Conservation (phyloP, 2,888 invertebrate genomes). For the Drosophila pullipes region DNA sequence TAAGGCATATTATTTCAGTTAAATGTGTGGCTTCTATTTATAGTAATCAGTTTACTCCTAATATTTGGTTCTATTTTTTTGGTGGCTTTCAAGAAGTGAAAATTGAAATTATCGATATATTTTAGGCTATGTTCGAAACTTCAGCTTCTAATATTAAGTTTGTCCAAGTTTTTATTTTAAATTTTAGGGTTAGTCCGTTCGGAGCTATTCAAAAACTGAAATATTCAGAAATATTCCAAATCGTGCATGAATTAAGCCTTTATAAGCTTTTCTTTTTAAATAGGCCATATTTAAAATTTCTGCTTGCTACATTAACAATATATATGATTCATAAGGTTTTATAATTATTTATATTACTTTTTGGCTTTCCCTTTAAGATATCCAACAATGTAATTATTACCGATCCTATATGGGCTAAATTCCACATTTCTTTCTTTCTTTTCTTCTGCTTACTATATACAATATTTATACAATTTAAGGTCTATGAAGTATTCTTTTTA, state of each 20-base stretch:
- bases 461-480: too few relatives aligned
- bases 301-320: too few relatives aligned
- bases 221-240: too few relatives aligned
- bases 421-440: too few relatives aligned
- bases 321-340: too few relatives aligned
- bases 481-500: background rate
- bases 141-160: background rate
- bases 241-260: background rate
- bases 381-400: background rate
- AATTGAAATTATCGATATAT: background rate
- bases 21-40: background rate
- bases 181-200: background rate
- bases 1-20: background rate
- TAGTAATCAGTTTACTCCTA: background rate
- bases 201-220: background rate
- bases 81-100: accelerated
- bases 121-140: background rate
- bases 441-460: too few relatives aligned
- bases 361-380: too few relatives aligned
- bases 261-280: background rate
- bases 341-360: too few relatives aligned
- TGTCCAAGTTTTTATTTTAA: background rate
- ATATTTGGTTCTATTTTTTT: background rate
- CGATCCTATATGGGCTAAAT: background rate
- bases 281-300: too few relatives aligned